These are phyloP conservation scores for Oryzias woworae DNA, from an alignment of 2,113 vertebrate genomes.

Conservation along the genomic window DNA sequence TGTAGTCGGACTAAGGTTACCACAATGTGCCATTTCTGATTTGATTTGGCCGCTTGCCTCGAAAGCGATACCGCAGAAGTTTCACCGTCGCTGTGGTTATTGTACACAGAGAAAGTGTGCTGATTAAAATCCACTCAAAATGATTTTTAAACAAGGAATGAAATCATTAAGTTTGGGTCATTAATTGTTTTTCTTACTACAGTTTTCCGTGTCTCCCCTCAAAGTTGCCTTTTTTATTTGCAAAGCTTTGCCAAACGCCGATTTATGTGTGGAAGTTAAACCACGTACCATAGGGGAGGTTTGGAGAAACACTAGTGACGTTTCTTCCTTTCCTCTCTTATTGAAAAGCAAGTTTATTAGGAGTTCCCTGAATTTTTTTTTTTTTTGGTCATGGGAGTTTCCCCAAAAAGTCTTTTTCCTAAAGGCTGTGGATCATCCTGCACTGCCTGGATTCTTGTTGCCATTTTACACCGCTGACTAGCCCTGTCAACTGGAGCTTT, in stretches of 20 bases:
- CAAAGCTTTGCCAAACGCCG: conserved; percentile 31
- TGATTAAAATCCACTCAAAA: neutral
- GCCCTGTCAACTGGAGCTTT: conserved; percentile 38
- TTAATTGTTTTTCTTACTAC: conserved; percentile 23
- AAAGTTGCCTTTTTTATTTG: conserved; percentile 30
- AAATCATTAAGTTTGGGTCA: conserved; percentile 30
- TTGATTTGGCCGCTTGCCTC: conserved; percentile 49
- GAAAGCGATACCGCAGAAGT: conserved; percentile 38
- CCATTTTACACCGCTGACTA: conserved; percentile 36
- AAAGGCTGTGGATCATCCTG: conserved; percentile 45
- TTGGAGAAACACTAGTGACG: conserved; percentile 50
- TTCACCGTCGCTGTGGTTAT: conserved; percentile 29
- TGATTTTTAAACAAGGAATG: conserved; percentile 10
- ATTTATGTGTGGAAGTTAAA: conserved; percentile 54
- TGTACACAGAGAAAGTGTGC: conserved; percentile 9
- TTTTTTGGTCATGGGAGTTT: conserved; percentile 48
- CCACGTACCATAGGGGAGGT: conserved; percentile 26
- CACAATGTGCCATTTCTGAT: conserved; percentile 65
- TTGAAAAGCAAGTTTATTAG: conserved; percentile 45
- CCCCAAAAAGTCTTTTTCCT: conserved; percentile 41
- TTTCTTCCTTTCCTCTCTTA: conserved; percentile 49
- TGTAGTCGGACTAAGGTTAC: conserved; percentile 71
- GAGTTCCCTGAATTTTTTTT: conserved; percentile 26
- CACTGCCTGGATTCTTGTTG: conserved; percentile 28
- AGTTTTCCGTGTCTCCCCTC: conserved; percentile 31